Conservation (phyloP, 30 jellyfish, hydroid and myxozoan genomes). For the Phacellophora camtschatica region DNA sequence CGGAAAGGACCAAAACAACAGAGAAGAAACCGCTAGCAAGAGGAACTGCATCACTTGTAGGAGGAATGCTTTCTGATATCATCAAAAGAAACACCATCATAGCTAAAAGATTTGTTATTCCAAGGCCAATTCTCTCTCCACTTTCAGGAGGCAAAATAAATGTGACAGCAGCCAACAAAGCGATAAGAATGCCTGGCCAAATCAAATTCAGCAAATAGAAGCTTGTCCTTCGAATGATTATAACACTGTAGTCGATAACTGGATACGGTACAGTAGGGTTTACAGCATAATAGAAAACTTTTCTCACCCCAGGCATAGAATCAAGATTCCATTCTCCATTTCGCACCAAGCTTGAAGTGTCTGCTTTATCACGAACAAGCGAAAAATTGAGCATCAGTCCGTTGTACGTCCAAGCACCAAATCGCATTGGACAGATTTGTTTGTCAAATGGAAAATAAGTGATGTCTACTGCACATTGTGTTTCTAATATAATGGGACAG, state of each 20-base stretch:
- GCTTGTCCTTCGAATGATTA: conserved; percentile 54
- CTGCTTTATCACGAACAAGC: conserved; percentile 22
- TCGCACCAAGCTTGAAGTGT: conserved; percentile 11
- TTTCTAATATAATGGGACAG: conserved; percentile 74
- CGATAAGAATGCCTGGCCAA: conserved; percentile 78
- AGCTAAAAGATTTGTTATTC: conserved; percentile 64
- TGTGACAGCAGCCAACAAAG: conserved; percentile 66
- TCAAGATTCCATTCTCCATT: conserved; percentile 77
- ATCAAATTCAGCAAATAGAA: conserved; percentile 75
- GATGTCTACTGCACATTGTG: conserved; percentile 75
- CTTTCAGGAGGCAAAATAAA: conserved; percentile 84
- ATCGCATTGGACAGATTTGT: conserved; percentile 79
- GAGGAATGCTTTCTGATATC: conserved; percentile 69
- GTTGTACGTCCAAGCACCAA: conserved; percentile 88
- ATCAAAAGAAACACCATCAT: conserved; percentile 68
- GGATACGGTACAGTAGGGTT: conserved; percentile 73
- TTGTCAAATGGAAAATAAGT: conserved; percentile 82
- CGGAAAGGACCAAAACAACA: conserved; percentile 60
- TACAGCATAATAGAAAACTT: conserved; percentile 22
- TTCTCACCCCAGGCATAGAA: conserved; percentile 34
- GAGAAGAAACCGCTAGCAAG: conserved; percentile 63
- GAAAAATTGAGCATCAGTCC: conserved; percentile 50
- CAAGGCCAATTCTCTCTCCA: conserved; percentile 79
- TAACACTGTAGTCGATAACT: conserved; percentile 44
- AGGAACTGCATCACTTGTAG: conserved; percentile 77